A percentile compares a stretch with the other conserved stretches of the same genome.
Evolutionary conservation across 2,888 invertebrate species (phyloP).

Genomic region (Acleris laterana): DNA sequence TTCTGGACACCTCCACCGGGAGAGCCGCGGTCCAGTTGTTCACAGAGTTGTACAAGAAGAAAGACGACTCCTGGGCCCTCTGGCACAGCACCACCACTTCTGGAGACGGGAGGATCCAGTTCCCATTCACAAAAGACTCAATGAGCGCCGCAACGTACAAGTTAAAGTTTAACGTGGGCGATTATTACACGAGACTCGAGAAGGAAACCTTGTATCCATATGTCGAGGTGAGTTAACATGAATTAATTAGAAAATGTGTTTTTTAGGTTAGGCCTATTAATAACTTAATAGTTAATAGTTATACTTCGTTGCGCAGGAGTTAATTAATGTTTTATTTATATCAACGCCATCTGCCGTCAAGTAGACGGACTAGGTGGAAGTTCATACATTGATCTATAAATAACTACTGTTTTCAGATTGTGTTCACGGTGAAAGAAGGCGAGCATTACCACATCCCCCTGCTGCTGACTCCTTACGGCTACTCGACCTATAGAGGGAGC

Average conservation of each 20-base stretch:
- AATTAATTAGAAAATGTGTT: background rate
- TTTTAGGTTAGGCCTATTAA: constrained; percentile 15
- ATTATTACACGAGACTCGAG: constrained; percentile 86
- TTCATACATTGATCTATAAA: background rate
- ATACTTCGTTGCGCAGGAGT: background rate
- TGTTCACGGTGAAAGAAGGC: constrained; percentile 86
- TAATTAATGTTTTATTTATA: background rate
- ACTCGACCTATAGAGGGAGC: constrained; percentile 90
- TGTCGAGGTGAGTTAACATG: constrained; percentile 86
- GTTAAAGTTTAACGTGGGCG: constrained; percentile 88
- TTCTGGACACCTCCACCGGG: constrained; percentile 89
- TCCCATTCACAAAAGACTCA: constrained; percentile 84
- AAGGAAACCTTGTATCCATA: constrained; percentile 89
- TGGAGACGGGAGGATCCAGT: constrained; percentile 86
- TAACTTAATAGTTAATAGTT: background rate
- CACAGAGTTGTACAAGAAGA: constrained; percentile 87
- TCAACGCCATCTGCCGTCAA: constrained; percentile 5
- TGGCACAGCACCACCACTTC: constrained; percentile 87
- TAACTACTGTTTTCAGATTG: constrained; percentile 80
- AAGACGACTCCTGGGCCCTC: constrained; percentile 87
- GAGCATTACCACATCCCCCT: constrained; percentile 91
- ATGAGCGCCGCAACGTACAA: constrained; percentile 89
- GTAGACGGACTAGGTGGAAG: background rate
- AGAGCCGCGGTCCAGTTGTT: constrained; percentile 86
- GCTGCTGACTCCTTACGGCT: constrained; percentile 90